Evolutionary conservation across 2,888 invertebrate species (phyloP), one percentile per base, ranked within the genome.

Genomic region (Catocala fraxini): DNA sequence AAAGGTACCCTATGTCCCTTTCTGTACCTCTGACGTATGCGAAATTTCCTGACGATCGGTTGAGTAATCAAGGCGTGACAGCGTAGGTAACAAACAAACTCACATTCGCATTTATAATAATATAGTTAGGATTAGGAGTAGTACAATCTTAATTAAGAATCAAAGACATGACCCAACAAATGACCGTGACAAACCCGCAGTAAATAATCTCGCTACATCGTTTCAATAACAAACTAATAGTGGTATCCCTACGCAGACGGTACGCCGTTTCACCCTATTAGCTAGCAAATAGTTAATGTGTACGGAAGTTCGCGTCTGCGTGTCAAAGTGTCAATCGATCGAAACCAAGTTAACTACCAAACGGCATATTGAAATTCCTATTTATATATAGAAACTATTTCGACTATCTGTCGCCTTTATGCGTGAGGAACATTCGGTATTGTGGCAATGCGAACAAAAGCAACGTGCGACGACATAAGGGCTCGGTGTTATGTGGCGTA

Each of bases 381-480:
- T 33, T 55, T 25, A 42, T 61, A 63, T 59, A 57, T 65, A 73
- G 59, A 60, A 60, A 65, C 59, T 63, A 76, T 76, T 75, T 54
- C 12, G 53, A 75, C 65, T 64, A 73, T 73, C 63, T 76, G 73
- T 62, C 76, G 73, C 70, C 70, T 66, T 53, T 53, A 59, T 43
- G 54, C 35, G 13, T 41, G 53, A 47, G 25, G 33, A 11, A 48
- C 45, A 51, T 41, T 35, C 33, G 59, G 39, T 39, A 58, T 52
- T 52, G n/a, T 53, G 39, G 33, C 48, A 42, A 53, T 59, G 1
- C 11, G 4, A 42, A 34, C 12, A 53, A 42, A 33, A 53, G 9
- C 6, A 47, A 43, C 4, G 6, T 35, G 9, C 15, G 7, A 4
- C 13, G 9, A 9, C 13, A 0, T 51, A 43, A 39, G 15, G 5